Conservation (phyloP, 1,140 invertebrate genomes). For the Cydia amplana region DNA sequence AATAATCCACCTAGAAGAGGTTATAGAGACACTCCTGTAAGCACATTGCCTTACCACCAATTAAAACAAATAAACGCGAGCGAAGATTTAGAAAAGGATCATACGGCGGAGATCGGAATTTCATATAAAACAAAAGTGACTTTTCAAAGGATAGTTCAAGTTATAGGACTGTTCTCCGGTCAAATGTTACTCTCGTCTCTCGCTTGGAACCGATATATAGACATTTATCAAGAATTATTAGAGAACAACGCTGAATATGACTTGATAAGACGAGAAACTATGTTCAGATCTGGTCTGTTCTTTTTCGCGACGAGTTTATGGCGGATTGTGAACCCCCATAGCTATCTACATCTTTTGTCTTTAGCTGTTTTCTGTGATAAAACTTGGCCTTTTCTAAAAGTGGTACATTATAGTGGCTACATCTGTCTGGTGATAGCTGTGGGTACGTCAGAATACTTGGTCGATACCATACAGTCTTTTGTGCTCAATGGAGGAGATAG, state of each 20-base stretch:
- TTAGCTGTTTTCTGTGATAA: slow-evolving; percentile 90
- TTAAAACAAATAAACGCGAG: slow-evolving; percentile 73
- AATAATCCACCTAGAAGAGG: slow-evolving; percentile 85
- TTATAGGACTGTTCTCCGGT: slow-evolving; percentile 83
- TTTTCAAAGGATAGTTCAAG: slow-evolving; percentile 82
- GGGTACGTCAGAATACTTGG: slow-evolving; percentile 61
- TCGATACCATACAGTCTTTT: slow-evolving; percentile 52
- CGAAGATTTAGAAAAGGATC: slow-evolving; percentile 77
- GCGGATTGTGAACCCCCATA: slow-evolving; percentile 90
- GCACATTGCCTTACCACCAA: slow-evolving; percentile 73
- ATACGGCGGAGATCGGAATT: slow-evolving; percentile 78
- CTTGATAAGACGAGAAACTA: slow-evolving; percentile 78
- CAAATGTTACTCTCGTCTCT: slow-evolving; percentile 86
- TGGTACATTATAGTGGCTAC: slow-evolving; percentile 82
- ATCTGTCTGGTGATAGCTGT: slow-evolving; percentile 56
- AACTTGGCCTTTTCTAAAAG: slow-evolving; percentile 85
- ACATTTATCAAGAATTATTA: slow-evolving; percentile 86
- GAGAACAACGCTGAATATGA: slow-evolving; percentile 82
- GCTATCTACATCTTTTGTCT: slow-evolving; percentile 86
- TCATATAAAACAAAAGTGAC: slow-evolving; percentile 84
- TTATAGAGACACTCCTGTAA: slow-evolving; percentile 81
- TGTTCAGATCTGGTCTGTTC: slow-evolving; percentile 84
- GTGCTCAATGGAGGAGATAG: slow-evolving; percentile 47
- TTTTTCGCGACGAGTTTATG: slow-evolving; percentile 87
- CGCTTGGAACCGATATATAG: slow-evolving; percentile 90